Base-by-base conservation (phyloP, 2,797 vertebrate species). In the Danio jaintianensis region DNA sequence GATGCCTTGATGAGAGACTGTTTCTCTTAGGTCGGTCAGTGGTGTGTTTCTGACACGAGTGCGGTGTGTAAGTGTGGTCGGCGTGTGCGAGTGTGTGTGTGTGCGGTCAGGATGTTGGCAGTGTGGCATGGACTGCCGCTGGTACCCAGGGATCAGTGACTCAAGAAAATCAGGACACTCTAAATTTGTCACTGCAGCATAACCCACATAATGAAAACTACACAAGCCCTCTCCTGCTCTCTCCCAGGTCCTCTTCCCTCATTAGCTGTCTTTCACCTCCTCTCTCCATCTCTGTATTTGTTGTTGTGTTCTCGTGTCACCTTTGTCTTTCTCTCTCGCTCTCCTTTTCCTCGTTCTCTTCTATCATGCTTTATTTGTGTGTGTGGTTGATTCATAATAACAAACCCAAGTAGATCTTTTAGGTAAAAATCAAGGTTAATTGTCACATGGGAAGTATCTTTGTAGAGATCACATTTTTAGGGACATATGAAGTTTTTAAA, bases 131-230 rank as follows among this genome's bases (percentile, higher is more conserved):
- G 81, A 81, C 89, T 90, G 91, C 87, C 40, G 86, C 73, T 88
- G 91, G 92, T 89, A 84, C 92, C 92, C 88, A 90, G 92, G 92
- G 89, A 93, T 91, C 89, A 86, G 91, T 89, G 89, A 92, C 91
- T 92, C 89, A 88, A 92, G 86, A 90, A 94, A 94, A 94, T 94
- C 92, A 94, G 93, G 93, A 93, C 93, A 93, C 90, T 94, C 93
- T 94, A 94, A 93, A 93, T 93, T 92, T 93, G 93, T 94, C 92
- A 84, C 92, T 93, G 92, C 93, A 93, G 92, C 92, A 93, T 94
- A 94, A 93, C 93, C 93, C 92, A 94, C 92, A 93, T 94, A 92
- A 91, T 90, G 90, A 91, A 91, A 88, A 90, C 91, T 79, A 89
- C 85, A 90, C 91, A 90, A 87, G 84, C 86, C 82, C 81, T 79